Percentiles rank a stretch among this genome's conserved stretches.
Conservation (phyloP, 2,113 vertebrate species). For the Thamnaconus septentrionalis region DNA sequence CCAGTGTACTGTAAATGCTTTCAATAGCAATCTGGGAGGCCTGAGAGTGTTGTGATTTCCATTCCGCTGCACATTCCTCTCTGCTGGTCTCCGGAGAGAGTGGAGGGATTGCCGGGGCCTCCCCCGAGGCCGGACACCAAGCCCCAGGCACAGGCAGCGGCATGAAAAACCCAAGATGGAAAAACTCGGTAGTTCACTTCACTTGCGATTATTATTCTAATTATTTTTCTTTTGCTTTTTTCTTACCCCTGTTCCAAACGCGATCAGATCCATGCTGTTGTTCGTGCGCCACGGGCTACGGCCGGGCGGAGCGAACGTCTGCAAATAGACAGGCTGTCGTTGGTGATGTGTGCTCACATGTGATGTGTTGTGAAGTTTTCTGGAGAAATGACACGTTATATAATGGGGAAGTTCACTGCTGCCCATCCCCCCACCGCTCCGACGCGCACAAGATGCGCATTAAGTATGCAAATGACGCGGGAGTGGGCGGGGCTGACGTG, state of each 20-base stretch:
- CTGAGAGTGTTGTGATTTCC: slow-evolving; percentile 71
- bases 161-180: slow-evolving; percentile 66
- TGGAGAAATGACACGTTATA: slow-evolving; percentile 10
- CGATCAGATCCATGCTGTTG: slow-evolving; percentile 42
- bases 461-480: slow-evolving; percentile 13
- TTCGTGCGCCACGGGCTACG: slow-evolving; percentile 20
- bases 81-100: slow-evolving; percentile 59
- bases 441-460: slow-evolving; percentile 11
- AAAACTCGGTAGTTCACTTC: neutral
- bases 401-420: slow-evolving; percentile 10
- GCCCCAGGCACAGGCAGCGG: slow-evolving; percentile 61
- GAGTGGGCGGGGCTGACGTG: slow-evolving; percentile 10
- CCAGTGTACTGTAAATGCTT: slow-evolving; percentile 75
- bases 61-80: slow-evolving; percentile 72
- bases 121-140: slow-evolving; percentile 67
- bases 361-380: slow-evolving; percentile 7
- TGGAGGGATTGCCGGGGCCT: slow-evolving; percentile 51
- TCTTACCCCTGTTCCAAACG: slow-evolving; percentile 23
- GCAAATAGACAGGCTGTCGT: slow-evolving; percentile 27
- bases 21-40: slow-evolving; percentile 68
- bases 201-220: neutral
- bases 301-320: slow-evolving; percentile 18
- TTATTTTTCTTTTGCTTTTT: slow-evolving; percentile 46
- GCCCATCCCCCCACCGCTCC: neutral
- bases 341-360: slow-evolving; percentile 14